Evolutionary conservation across 2,113 vertebrate genomes (phyloP).

Genomic region (Crotalus horridus): DNA sequence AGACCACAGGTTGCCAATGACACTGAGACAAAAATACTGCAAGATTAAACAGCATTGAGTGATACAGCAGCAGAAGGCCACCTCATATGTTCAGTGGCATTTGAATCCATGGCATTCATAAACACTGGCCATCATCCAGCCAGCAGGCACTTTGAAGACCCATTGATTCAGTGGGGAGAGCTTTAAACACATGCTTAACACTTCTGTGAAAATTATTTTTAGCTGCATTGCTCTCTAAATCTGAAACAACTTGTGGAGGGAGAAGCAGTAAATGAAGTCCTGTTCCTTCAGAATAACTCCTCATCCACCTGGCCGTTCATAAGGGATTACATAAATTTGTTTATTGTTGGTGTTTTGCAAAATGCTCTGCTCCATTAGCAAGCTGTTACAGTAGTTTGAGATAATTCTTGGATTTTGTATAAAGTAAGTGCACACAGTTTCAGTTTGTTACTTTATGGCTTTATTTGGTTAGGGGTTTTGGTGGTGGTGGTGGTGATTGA

Average conservation of each 20-base stretch:
- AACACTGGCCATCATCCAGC: not conserved
- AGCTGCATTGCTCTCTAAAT: not conserved
- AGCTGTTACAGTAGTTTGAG: conserved; percentile 55
- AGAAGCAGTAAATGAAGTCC: conserved; percentile 2
- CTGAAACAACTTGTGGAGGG: conserved; percentile 5
- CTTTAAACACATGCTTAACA: not conserved
- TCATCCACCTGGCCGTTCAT: conserved; percentile 49
- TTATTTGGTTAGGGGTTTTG: conserved; percentile 5
- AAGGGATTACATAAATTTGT: conserved; percentile 44
- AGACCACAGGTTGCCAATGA: not conserved
- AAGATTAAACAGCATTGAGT: not conserved
- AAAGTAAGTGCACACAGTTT: conserved; percentile 44
- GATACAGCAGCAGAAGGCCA: not conserved
- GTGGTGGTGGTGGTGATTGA: not conserved
- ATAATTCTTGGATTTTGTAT: conserved; percentile 42
- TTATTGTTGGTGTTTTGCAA: conserved; percentile 58
- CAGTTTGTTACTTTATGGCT: conserved; percentile 46
- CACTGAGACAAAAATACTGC: not conserved
- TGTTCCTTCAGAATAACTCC: conserved; percentile 34
- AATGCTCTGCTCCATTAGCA: conserved; percentile 55
- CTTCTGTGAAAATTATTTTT: not conserved
- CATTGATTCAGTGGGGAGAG: not conserved
- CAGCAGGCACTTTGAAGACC: not conserved
- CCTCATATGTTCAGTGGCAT: not conserved
- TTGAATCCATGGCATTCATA: not conserved